A percentile compares a stretch with the other conserved stretches of the same genome.
Conservation (phyloP, 2,888 invertebrate species). For the Ectemnius continuus region DNA sequence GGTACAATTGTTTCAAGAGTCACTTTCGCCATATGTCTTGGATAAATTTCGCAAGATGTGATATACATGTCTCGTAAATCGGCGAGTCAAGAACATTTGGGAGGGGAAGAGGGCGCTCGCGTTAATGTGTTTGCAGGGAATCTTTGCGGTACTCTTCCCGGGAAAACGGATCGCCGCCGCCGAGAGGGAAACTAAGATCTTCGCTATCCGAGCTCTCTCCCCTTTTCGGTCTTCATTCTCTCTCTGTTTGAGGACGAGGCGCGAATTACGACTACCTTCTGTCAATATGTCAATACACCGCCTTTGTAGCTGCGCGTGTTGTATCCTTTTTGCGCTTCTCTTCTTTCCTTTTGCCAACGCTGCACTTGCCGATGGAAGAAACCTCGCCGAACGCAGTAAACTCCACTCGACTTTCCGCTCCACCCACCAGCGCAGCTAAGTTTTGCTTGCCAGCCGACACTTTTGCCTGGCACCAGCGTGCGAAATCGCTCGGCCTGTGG, state of each 20-base stretch:
- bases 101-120: conserved; percentile 18
- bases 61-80: neutral
- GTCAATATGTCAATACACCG: conserved; percentile 67
- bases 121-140: conserved; percentile 53
- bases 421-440: too few relatives aligned
- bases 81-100: conserved; percentile 7
- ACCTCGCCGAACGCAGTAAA: conserved; percentile 19
- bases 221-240: conserved; percentile 1
- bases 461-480: too few relatives aligned
- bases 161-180: conserved; percentile 57
- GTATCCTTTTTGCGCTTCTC: conserved; percentile 23
- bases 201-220: conserved; percentile 7
- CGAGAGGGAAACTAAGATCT: conserved; percentile 33
- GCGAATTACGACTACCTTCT: conserved; percentile 70
- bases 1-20: too few relatives aligned
- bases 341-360: conserved; percentile 16
- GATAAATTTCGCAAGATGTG: too few relatives aligned
- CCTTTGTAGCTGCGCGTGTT: conserved; percentile 40
- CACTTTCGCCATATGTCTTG: too few relatives aligned
- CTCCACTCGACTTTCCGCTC: conserved; percentile 30
- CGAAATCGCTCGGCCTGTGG: too few relatives aligned
- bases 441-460: too few relatives aligned
- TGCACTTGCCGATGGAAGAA: conserved; percentile 50
- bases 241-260: conserved; percentile 68
- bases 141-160: conserved; percentile 49